Conservation (phyloP, 2,888 invertebrate species). For the Drosophila ustulata region DNA sequence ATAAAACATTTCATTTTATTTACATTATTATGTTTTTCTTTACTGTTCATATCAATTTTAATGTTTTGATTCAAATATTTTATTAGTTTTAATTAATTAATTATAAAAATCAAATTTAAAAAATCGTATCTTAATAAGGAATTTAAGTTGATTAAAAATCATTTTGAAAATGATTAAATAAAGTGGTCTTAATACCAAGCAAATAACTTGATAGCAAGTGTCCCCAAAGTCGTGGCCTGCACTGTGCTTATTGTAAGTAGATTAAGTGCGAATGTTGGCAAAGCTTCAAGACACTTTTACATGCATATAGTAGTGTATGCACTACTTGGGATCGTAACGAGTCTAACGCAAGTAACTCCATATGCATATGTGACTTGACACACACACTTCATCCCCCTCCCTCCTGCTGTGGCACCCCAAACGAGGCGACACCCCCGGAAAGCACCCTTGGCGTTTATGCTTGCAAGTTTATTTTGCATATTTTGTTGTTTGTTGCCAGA, state of each 20-base stretch:
- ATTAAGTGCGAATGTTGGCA: conserved; percentile 15
- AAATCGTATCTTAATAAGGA: too few relatives aligned
- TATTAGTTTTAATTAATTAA: too few relatives aligned
- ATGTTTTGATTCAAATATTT: too few relatives aligned
- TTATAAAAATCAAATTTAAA: too few relatives aligned
- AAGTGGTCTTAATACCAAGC: too few relatives aligned
- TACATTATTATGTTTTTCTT: too few relatives aligned
- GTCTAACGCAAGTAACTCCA: conserved; percentile 26
- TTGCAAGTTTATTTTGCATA: conserved; percentile 39
- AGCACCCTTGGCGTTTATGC: conserved; percentile 31
- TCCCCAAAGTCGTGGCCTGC: conserved; percentile 7
- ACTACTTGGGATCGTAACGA: neutral
- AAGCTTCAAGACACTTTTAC: conserved; percentile 12
- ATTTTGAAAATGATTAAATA: too few relatives aligned
- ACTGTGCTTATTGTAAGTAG: conserved; percentile 11
- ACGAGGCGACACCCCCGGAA: neutral
- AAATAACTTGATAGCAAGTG: too few relatives aligned
- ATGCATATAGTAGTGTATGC: neutral
- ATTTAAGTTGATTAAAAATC: too few relatives aligned
- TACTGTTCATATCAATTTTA: too few relatives aligned
- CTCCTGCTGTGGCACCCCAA: neutral
- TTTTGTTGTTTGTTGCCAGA: conserved; percentile 13
- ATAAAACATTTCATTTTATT: too few relatives aligned
- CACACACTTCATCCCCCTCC: neutral
- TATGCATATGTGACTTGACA: conserved; percentile 25